A percentile compares a stretch with the other conserved stretches of the same genome.
Conservation (phyloP, 2,888 invertebrate genomes). For the Linnaemya vulpina region DNA sequence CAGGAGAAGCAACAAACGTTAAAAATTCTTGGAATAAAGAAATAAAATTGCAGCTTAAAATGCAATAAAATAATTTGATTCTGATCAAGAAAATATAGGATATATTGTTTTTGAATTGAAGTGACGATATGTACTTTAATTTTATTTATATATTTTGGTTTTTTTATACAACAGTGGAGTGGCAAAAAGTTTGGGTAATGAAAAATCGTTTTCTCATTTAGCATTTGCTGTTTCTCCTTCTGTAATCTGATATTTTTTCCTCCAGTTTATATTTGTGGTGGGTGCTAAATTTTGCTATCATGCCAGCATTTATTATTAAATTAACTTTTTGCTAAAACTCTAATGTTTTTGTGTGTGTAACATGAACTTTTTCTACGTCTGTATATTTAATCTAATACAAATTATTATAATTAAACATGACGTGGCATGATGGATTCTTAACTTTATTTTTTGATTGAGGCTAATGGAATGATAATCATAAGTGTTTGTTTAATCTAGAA, state of each 20-base stretch:
- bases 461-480: not conserved
- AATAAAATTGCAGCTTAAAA: too few species aligned
- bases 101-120: too few species aligned
- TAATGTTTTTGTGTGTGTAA: not conserved
- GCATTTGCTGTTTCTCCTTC: not conserved
- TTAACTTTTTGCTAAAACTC: not conserved
- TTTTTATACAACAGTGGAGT: too few species aligned
- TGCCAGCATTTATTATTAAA: not conserved
- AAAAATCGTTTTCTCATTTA: slow-evolving; percentile 2
- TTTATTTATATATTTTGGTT: too few species aligned
- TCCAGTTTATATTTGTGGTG: too few species aligned
- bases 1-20: too few species aligned
- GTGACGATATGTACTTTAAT: too few species aligned
- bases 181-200: too few species aligned
- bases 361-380: not conserved
- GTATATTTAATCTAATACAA: not conserved
- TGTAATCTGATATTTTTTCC: not conserved
- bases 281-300: not conserved
- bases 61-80: too few species aligned
- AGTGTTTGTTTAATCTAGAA: slow-evolving; percentile 8
- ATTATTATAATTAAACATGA: slow-evolving; percentile 28
- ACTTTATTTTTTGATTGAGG: slow-evolving; percentile 7
- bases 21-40: too few species aligned
- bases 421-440: slow-evolving; percentile 6
- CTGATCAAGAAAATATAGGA: too few species aligned